Percentiles rank a stretch among this genome's conserved stretches.
Conservation (phyloP, 2,113 vertebrate genomes). For the Girardinichthys multiradiatus region DNA sequence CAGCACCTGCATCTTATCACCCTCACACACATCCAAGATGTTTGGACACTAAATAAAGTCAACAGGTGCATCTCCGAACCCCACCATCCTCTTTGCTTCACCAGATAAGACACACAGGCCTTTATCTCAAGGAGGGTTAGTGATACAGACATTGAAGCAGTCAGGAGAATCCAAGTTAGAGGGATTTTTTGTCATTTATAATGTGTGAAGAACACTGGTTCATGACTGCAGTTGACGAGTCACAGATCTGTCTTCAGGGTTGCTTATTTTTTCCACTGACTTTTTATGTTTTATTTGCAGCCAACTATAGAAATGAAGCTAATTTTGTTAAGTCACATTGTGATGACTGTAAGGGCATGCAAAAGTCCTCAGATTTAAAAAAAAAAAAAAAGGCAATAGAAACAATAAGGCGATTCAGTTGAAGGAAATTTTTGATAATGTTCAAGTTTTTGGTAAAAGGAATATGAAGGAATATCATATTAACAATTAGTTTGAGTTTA, state of each 20-base stretch:
- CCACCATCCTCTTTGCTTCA: constrained; percentile 27
- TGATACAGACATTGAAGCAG: constrained; percentile 38
- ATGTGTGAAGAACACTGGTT: background rate
- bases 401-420: background rate
- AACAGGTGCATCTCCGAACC: constrained; percentile 12
- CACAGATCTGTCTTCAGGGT: constrained; percentile 25
- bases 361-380: constrained; percentile 16
- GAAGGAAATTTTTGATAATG: background rate
- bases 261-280: constrained; percentile 57
- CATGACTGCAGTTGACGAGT: constrained; percentile 36
- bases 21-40: constrained; percentile 54
- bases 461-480: background rate
- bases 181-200: constrained; percentile 22
- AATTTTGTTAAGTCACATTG: constrained; percentile 41
- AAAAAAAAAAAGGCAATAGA: background rate
- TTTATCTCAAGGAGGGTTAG: constrained; percentile 32
- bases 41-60: constrained; percentile 68
- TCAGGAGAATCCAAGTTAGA: background rate
- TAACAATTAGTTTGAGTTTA: too few relatives aligned
- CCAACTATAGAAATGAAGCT: constrained; percentile 12
- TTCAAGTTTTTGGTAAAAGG: background rate
- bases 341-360: constrained; percentile 35
- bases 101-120: constrained; percentile 34
- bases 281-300: background rate
- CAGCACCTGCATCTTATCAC: constrained; percentile 66